Evolutionary conservation across 35 echinoderm and acorn worm species (phyloP).

Genomic region (Apostichopus californicus): DNA sequence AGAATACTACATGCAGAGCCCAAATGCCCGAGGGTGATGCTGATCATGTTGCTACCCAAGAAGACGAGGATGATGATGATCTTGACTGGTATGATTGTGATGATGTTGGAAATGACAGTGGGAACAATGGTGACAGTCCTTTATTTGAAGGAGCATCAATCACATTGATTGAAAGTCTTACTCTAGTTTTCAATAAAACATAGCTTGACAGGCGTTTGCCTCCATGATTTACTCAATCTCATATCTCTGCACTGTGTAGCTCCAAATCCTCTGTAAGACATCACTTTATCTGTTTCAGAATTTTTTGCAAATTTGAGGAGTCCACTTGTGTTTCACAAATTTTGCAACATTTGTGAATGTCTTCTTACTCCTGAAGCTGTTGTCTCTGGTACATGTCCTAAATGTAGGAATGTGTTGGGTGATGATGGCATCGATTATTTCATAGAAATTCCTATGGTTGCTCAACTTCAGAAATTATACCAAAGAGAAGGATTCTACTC

Average conservation of each 20-base stretch:
- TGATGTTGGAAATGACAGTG: background rate
- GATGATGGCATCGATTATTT: slow-evolving; percentile 14
- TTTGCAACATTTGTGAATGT: background rate
- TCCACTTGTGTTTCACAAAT: slow-evolving; percentile 4
- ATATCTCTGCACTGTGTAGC: background rate
- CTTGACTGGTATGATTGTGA: slow-evolving; percentile 17
- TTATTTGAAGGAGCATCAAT: slow-evolving; percentile 13
- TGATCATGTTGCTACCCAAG: background rate
- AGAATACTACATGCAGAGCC: background rate
- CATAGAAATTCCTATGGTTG: slow-evolving; percentile 65
- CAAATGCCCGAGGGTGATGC: background rate
- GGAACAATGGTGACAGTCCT: background rate
- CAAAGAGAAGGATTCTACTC: slow-evolving; percentile 36
- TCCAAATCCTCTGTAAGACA: slow-evolving; percentile 5
- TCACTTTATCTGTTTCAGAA: background rate
- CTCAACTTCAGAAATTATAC: slow-evolving; percentile 53
- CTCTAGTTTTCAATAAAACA: slow-evolving; percentile 5
- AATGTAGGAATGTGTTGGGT: background rate
- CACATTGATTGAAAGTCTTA: background rate
- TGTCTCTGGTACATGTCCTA: background rate
- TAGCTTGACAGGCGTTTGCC: slow-evolving; percentile 7
- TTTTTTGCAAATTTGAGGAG: slow-evolving; percentile 5
- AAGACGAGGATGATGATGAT: background rate
- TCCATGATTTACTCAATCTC: slow-evolving; percentile 7
- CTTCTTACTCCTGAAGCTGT: background rate